Evolutionary conservation across 2,113 vertebrate species (phyloP).

Genomic region (Hydrochoerus hydrochaeris): DNA sequence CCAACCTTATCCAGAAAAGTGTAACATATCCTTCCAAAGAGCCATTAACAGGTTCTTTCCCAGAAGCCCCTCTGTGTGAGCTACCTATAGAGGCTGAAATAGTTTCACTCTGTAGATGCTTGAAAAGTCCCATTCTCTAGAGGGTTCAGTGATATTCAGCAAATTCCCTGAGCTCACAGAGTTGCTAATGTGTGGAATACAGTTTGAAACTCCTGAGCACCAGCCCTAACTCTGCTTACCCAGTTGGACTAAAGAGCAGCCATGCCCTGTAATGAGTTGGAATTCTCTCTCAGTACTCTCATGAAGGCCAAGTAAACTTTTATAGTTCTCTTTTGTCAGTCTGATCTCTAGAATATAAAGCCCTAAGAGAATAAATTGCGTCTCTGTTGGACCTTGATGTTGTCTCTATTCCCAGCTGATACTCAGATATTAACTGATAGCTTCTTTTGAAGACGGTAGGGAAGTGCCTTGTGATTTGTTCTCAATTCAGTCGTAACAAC

Average conservation of each 20-base stretch:
- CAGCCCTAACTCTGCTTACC: not conserved
- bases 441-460: not conserved
- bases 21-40: not conserved
- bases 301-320: conserved; percentile 10
- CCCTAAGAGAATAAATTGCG: not conserved
- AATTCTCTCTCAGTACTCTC: not conserved
- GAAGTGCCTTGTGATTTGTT: conserved; percentile 4
- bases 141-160: not conserved
- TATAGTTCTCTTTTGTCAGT: not conserved
- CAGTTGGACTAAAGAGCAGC: not conserved
- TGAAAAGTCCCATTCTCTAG: not conserved
- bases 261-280: not conserved
- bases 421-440: conserved; percentile 54
- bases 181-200: not conserved
- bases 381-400: not conserved
- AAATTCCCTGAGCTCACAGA: not conserved
- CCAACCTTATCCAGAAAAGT: not conserved
- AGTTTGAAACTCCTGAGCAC: not conserved
- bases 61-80: not conserved
- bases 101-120: not conserved
- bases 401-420: not conserved
- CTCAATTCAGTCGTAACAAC: conserved; percentile 45
- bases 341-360: conserved; percentile 23
- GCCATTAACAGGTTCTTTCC: not conserved
- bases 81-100: not conserved